Evolutionary conservation across 2,888 invertebrate species (phyloP), one percentile per base, ranked within the genome.

Genomic region (Zonitis immaculata): DNA sequence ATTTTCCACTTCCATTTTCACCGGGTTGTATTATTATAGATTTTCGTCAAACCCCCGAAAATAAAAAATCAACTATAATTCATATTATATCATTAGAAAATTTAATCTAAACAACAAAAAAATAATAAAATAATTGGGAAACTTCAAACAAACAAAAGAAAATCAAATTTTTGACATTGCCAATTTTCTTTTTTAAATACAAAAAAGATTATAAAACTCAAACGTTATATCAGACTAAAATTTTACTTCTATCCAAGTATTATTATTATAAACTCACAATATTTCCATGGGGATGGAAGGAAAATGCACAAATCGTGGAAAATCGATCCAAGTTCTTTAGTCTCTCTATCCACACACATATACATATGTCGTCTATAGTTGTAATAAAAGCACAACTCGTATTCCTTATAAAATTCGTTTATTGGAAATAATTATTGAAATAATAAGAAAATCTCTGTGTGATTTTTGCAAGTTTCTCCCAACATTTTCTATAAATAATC

Each of bases 211-310:
- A 39, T 11, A 26, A 39, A 20, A 39, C 39, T 20, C 20, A 39
- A 39, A 39, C n/a, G n/a, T n/a, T n/a, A n/a, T n/a, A n/a, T n/a
- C n/a, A n/a, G n/a, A n/a, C n/a, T n/a, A n/a, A n/a, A n/a, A n/a
- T n/a, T n/a, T n/a, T n/a, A 39, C 11, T 20, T 39, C 39, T 11
- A 16, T 12, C n/a, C 9, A 11, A 12, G 4, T 25, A 26, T n/a
- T 18, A 22, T 46, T 30, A 39, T 18, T 30, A 42, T 47, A 56
- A 58, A 63, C 45, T 56, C 52, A 56, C 55, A 20, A 39, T 11
- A 64, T 66, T 65, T 63, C 66, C 66, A 66, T 65, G 66, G 65
- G 56, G 55, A 65, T 66, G 59, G 42, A 39, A 39, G 16, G 39
- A 16, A 20, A 20, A 20, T 35, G 12, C 28, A 14, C 14, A 6